A percentile compares a stretch with the other conserved stretches of the same genome.
phyloP scores from a whole-genome alignment of 2,888 invertebrate species.

The Gortyna flavago region DNA sequence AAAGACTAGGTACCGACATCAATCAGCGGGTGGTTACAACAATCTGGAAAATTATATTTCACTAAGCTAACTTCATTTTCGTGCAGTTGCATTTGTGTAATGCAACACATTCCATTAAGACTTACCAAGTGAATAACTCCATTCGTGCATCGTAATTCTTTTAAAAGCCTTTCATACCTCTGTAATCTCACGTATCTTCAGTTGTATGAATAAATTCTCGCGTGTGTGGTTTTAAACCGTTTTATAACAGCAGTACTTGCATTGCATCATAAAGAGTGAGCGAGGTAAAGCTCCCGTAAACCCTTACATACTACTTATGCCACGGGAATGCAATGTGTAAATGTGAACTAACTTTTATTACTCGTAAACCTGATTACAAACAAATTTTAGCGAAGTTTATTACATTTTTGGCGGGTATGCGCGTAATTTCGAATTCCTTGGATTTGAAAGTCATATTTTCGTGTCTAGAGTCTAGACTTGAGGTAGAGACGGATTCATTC shows the following conservation, averaged over 20 bases:
- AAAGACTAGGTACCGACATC: neutral
- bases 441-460: constrained; percentile 41
- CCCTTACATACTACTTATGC: constrained; percentile 53
- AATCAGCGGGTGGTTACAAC: neutral
- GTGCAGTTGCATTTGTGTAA: constrained; percentile 19
- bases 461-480: constrained; percentile 10
- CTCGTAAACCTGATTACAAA: constrained; percentile 53
- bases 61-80: constrained; percentile 1
- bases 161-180: constrained; percentile 52
- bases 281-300: constrained; percentile 57
- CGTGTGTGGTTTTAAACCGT: constrained; percentile 59
- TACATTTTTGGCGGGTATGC: constrained; percentile 39
- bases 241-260: constrained; percentile 52
- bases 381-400: constrained; percentile 53
- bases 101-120: constrained; percentile 29
- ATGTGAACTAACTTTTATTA: constrained; percentile 59
- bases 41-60: neutral
- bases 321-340: constrained; percentile 51
- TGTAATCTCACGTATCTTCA: constrained; percentile 50
- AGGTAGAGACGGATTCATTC: neutral
- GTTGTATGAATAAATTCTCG: constrained; percentile 55
- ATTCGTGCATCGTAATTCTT: constrained; percentile 47
- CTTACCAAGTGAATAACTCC: constrained; percentile 28
- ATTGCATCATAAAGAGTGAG: constrained; percentile 58
- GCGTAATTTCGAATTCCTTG: constrained; percentile 42